phyloP scores from a whole-genome alignment of 2,888 invertebrate genomes.

The Iselma pallidipennis region DNA sequence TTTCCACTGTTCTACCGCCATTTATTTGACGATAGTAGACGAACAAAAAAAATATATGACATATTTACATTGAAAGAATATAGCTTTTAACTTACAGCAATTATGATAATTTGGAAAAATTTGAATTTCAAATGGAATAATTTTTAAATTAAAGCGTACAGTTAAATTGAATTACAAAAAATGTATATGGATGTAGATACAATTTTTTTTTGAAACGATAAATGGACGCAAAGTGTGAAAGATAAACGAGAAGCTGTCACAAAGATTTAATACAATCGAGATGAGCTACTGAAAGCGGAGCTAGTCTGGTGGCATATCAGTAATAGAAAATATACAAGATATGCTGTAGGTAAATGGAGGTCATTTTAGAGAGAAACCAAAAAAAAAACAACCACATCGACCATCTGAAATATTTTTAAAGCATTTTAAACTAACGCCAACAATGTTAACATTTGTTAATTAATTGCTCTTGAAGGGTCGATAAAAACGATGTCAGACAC shows the following conservation, averaged over 20 bases:
- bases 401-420: too few relatives aligned
- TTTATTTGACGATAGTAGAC: background rate
- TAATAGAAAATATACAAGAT: background rate
- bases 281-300: background rate
- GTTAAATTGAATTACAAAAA: background rate
- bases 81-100: background rate
- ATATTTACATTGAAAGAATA: slow-evolving; percentile 1
- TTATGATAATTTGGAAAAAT: background rate
- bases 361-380: too few relatives aligned
- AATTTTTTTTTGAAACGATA: too few relatives aligned
- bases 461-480: too few relatives aligned
- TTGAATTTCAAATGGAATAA: background rate
- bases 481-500: too few relatives aligned
- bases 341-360: background rate
- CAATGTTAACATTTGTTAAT: too few relatives aligned
- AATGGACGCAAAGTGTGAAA: background rate
- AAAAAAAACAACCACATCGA: too few relatives aligned
- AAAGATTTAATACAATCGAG: background rate
- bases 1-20: background rate
- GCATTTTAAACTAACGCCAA: too few relatives aligned
- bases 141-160: background rate
- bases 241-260: background rate
- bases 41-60: background rate
- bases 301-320: background rate
- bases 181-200: too few relatives aligned